Conservation (phyloP, 1,140 invertebrate species). For the Venturia canescens region DNA sequence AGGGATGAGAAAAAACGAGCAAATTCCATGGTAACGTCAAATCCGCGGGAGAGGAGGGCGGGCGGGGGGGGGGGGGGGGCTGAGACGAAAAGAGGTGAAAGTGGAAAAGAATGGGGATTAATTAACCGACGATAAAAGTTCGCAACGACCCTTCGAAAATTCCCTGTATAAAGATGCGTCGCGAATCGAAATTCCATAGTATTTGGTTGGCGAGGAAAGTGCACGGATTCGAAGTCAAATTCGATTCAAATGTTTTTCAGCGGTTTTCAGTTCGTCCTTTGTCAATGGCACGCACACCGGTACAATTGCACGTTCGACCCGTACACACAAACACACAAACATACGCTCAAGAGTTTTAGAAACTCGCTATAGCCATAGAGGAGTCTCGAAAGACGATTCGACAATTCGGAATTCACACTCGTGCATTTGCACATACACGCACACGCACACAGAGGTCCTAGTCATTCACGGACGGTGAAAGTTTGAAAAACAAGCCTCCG, state of each 20-base stretch:
- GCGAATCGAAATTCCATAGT: too few species aligned
- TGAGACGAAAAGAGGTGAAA: conserved; percentile 54
- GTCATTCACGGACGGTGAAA: conserved; percentile 48
- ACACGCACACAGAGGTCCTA: conserved; percentile 34
- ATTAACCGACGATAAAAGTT: too few species aligned
- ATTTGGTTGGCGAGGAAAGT: conserved; percentile 8
- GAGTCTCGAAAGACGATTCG: conserved; percentile 44
- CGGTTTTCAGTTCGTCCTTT: neutral
- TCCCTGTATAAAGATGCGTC: too few species aligned
- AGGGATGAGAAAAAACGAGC: too few species aligned
- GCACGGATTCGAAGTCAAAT: neutral
- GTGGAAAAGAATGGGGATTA: too few species aligned
- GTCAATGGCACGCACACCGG: conserved; percentile 43
- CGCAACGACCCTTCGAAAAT: too few species aligned
- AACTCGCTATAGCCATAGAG: conserved; percentile 57
- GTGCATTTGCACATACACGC: conserved; percentile 7
- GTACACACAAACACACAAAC: conserved; percentile 31
- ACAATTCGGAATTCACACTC: conserved; percentile 2
- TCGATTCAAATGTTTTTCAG: neutral
- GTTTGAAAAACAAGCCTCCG: neutral
- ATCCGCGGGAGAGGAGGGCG: too few species aligned
- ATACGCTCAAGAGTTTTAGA: conserved; percentile 53
- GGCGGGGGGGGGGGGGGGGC: neutral
- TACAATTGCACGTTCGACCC: conserved; percentile 36
- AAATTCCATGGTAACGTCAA: too few species aligned